Evolutionary conservation across 2,797 vertebrate genomes (phyloP).

Genomic region (Micropoecilia bifurca): DNA sequence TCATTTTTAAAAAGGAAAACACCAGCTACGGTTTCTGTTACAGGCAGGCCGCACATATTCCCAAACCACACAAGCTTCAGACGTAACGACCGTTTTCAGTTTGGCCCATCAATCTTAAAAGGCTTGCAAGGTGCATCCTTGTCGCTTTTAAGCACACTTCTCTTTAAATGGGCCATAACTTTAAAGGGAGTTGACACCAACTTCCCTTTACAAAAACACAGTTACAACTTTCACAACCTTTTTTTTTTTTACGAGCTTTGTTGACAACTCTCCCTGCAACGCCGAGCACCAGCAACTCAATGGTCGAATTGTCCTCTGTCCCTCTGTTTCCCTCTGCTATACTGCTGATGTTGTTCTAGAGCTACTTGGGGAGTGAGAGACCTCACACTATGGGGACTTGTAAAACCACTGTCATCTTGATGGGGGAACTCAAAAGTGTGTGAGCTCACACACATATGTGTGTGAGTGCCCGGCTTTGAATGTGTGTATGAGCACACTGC

Average conservation of each 20-base stretch:
- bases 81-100: conserved; percentile 63
- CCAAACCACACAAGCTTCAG: conserved; percentile 29
- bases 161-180: conserved; percentile 77
- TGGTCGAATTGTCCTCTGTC: conserved; percentile 62
- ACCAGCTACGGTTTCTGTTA: conserved; percentile 70
- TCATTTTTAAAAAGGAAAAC: conserved; percentile 72
- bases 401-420: conserved; percentile 80
- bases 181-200: conserved; percentile 76
- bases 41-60: conserved; percentile 58
- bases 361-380: conserved; percentile 73
- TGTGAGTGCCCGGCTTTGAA: conserved; percentile 11
- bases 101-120: conserved; percentile 66
- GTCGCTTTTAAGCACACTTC: conserved; percentile 69
- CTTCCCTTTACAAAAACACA: conserved; percentile 78
- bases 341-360: conserved; percentile 71
- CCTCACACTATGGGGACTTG: conserved; percentile 79
- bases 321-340: conserved; percentile 31
- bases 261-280: conserved; percentile 66
- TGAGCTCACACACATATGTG: conserved; percentile 36
- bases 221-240: conserved; percentile 75
- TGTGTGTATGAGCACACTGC: conserved; percentile 60
- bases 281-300: conserved; percentile 57
- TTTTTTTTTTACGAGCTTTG: conserved; percentile 71
- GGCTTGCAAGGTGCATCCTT: conserved; percentile 77
- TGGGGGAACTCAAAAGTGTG: conserved; percentile 62